Evolutionary conservation across 2,888 invertebrate genomes (phyloP).

Genomic region (Drosophila phalerata): DNA sequence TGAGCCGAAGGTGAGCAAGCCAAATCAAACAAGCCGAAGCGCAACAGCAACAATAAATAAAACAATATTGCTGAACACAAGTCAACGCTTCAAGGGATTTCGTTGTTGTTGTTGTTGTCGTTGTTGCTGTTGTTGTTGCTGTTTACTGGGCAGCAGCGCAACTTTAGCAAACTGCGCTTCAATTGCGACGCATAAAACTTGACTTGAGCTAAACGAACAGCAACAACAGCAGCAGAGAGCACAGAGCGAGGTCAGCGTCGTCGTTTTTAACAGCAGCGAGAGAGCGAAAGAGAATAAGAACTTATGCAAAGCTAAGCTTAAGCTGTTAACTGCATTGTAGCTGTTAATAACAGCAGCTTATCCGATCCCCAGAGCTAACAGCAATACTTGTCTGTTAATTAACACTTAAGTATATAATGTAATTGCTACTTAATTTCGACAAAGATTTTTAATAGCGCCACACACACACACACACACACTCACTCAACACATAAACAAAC

Average conservation of each 20-base stretch:
- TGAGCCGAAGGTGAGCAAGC: conserved; percentile 72
- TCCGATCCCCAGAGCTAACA: conserved; percentile 9
- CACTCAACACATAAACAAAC: conserved; percentile 31
- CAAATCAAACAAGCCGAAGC: conserved; percentile 74
- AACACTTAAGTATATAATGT: conserved; percentile 13
- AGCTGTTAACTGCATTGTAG: conserved; percentile 21
- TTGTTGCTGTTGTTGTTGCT: conserved; percentile 38
- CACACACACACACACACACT: neutral
- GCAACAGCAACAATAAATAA: conserved; percentile 37
- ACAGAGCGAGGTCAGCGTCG: conserved; percentile 47
- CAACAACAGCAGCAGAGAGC: conserved; percentile 33
- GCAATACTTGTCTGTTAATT: conserved; percentile 27
- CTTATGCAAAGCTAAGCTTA: conserved; percentile 41
- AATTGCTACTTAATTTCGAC: conserved; percentile 23
- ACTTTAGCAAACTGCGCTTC: conserved; percentile 63
- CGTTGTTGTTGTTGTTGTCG: conserved; percentile 45
- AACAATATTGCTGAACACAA: conserved; percentile 42
- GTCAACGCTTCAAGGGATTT: conserved; percentile 76
- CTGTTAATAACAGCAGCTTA: conserved; percentile 29
- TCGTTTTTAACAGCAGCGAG: conserved; percentile 20
- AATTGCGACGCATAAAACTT: conserved; percentile 64
- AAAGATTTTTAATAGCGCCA: conserved; percentile 27
- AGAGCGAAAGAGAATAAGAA: conserved; percentile 8
- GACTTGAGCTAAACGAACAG: conserved; percentile 47
- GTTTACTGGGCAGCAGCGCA: conserved; percentile 36